phyloP scores from a whole-genome alignment of 2,888 invertebrate genomes.

The Drosophila peninsularis region DNA sequence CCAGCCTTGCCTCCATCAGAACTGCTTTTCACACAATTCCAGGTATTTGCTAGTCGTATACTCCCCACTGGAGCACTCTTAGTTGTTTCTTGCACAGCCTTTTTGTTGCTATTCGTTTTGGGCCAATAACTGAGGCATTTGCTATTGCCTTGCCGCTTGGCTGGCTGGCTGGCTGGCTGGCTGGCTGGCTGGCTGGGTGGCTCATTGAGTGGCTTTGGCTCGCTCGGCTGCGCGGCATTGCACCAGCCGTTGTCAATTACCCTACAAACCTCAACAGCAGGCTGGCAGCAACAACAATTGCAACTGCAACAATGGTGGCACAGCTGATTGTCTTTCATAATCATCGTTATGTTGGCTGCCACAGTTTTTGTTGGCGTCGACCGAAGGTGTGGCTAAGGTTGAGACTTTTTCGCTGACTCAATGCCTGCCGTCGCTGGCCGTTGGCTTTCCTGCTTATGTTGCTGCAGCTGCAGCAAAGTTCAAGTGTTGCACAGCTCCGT shows the following conservation, averaged over 20 bases:
- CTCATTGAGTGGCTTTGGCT: slow-evolving; percentile 49
- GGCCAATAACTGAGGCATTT: slow-evolving; percentile 68
- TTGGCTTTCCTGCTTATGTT: slow-evolving; percentile 25
- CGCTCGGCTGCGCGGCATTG: slow-evolving; percentile 55
- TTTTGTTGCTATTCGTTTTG: slow-evolving; percentile 42
- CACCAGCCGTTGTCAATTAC: slow-evolving; percentile 70
- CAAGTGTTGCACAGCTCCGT: slow-evolving; percentile 68
- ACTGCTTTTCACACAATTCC: background rate
- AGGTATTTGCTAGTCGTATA: background rate
- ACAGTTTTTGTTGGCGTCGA: slow-evolving; percentile 31
- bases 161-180: slow-evolving; percentile 54
- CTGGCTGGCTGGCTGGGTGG: slow-evolving; percentile 49
- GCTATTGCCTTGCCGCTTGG: slow-evolving; percentile 72
- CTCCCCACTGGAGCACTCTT: background rate
- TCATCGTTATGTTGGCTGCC: slow-evolving; percentile 53
- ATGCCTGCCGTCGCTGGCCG: slow-evolving; percentile 12
- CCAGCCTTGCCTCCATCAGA: too few relatives aligned
- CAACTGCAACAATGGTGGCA: slow-evolving; percentile 44
- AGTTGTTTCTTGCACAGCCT: slow-evolving; percentile 6
- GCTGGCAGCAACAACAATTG: slow-evolving; percentile 13
- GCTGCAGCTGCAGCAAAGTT: slow-evolving; percentile 74
- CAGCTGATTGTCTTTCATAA: slow-evolving; percentile 80
- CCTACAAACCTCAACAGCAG: slow-evolving; percentile 73
- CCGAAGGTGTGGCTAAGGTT: slow-evolving; percentile 56
- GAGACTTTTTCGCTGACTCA: slow-evolving; percentile 50